A percentile compares a stretch with the other conserved stretches of the same genome.
These are phyloP conservation scores for Therioaphis trifolii DNA, from an alignment of 2,888 invertebrate species.

Conservation along the genomic window DNA sequence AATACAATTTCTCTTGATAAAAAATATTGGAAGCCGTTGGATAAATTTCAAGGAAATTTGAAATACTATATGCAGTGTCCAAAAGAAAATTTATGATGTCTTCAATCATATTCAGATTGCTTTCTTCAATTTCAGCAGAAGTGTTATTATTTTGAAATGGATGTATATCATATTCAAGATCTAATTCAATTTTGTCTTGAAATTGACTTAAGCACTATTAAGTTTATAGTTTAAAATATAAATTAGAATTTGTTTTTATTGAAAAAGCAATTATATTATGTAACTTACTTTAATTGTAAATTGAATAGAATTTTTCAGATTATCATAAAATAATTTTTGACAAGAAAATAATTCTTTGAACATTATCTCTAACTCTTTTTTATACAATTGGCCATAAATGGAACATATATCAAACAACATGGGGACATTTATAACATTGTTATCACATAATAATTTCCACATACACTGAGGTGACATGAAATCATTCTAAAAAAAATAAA, in stretches of 20 bases:
- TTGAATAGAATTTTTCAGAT: constrained; percentile 65
- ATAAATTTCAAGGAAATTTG: constrained; percentile 77
- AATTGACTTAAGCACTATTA: constrained; percentile 51
- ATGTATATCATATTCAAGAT: constrained; percentile 17
- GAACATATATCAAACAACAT: constrained; percentile 83
- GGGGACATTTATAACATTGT: constrained; percentile 85
- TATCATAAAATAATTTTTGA: constrained; percentile 71
- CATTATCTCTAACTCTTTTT: constrained; percentile 74
- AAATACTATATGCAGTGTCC: constrained; percentile 78
- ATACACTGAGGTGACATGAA: constrained; percentile 77
- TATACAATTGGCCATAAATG: constrained; percentile 78
- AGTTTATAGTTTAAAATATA: constrained; percentile 5
- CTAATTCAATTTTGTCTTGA: constrained; percentile 55
- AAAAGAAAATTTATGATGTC: constrained; percentile 69
- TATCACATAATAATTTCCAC: constrained; percentile 80
- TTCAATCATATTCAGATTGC: constrained; percentile 26
- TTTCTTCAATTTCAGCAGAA: constrained; percentile 20
- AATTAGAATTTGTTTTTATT: constrained; percentile 7
- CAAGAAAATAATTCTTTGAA: constrained; percentile 76
- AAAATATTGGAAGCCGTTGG: constrained; percentile 72
- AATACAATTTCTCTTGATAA: constrained; percentile 73
- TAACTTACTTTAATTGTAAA: constrained; percentile 65
- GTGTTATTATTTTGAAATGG: neutral
- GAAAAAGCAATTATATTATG: neutral
- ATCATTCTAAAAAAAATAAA: constrained; percentile 68